Percentiles rank a stretch among this genome's conserved stretches.
These are phyloP conservation scores for Allolobophora icterica DNA, from an alignment of 2,888 invertebrate genomes.

Conservation along the genomic window DNA sequence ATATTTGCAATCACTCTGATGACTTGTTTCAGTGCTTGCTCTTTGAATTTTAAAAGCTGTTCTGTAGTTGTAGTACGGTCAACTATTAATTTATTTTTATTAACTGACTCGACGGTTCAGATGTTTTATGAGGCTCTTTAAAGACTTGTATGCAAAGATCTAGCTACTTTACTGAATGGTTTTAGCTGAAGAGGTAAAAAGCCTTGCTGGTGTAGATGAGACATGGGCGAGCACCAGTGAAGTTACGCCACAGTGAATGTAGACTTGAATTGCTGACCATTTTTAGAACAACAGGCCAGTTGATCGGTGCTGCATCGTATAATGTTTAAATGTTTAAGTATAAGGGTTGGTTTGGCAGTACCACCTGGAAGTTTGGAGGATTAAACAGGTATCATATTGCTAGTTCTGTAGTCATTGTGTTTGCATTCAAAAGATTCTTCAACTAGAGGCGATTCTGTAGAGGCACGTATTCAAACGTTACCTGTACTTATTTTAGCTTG, in stretches of 20 bases:
- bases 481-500: no score
- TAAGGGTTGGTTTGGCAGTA: no score
- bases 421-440: no score
- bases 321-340: no score
- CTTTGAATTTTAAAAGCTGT: neutral
- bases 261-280: neutral
- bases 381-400: no score
- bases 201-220: neutral
- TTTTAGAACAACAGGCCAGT: neutral
- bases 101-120: neutral
- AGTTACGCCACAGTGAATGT: neutral
- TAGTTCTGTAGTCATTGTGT: no score
- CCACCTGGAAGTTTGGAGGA: no score
- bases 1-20: slow-evolving; percentile 5
- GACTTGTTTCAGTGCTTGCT: neutral
- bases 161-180: neutral
- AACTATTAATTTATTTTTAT: slow-evolving; percentile 17
- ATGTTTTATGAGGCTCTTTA: neutral
- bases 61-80: neutral
- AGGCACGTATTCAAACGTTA: no score
- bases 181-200: neutral
- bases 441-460: no score
- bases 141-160: neutral
- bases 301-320: no score
- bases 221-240: neutral